Conservation (phyloP, 1,140 invertebrate genomes). For the Caerostris extrusa region DNA sequence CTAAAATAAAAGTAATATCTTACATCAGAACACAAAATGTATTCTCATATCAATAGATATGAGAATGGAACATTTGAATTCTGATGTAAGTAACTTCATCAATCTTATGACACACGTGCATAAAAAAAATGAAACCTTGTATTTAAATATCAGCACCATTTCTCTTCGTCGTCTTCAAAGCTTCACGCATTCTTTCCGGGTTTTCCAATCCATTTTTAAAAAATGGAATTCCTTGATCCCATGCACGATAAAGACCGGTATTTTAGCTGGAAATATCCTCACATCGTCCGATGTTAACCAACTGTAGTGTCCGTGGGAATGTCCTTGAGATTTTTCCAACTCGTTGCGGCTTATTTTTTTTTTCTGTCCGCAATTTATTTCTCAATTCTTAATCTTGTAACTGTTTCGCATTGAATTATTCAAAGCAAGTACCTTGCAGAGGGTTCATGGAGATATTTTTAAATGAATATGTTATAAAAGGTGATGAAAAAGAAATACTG, state of each 20-base stretch:
- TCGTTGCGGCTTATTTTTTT: not conserved
- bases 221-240: not conserved
- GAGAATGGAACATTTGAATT: too few relatives aligned
- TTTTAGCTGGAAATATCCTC: not conserved
- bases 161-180: not conserved
- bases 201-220: not conserved
- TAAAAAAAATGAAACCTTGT: not conserved
- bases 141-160: not conserved
- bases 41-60: too few relatives aligned
- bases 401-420: not conserved
- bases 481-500: too few relatives aligned
- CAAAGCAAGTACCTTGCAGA: not conserved
- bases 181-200: not conserved
- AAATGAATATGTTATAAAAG: too few relatives aligned
- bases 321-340: not conserved
- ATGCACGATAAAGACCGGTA: not conserved
- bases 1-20: too few relatives aligned
- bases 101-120: not conserved
- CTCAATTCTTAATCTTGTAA: not conserved
- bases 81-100: too few relatives aligned
- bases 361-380: not conserved
- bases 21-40: too few relatives aligned
- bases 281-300: not conserved
- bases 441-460: not conserved
- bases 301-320: not conserved